phyloP scores from a whole-genome alignment of 1,140 invertebrate species.

The Caenorhabditis briggsae region DNA sequence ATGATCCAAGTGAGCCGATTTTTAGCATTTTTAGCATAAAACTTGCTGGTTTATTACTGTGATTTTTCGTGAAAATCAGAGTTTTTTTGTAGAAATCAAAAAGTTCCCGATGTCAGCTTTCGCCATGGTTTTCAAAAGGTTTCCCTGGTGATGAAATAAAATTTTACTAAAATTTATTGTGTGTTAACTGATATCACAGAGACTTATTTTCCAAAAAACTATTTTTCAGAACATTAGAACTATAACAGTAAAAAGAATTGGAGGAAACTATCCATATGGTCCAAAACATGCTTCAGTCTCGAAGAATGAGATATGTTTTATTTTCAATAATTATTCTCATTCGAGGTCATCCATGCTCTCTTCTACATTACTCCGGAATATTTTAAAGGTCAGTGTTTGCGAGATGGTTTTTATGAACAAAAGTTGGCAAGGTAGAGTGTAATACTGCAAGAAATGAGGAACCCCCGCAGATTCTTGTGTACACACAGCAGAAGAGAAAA shows the following conservation, averaged over 20 bases:
- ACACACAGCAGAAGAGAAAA: neutral
- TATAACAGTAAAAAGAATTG: slow-evolving; percentile 16
- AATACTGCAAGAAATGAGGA: slow-evolving; percentile 1
- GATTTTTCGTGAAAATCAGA: no score
- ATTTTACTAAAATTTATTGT: neutral
- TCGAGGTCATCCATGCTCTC: neutral
- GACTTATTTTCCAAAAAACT: neutral
- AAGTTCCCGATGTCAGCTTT: no score
- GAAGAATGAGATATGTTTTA: slow-evolving; percentile 1
- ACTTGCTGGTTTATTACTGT: no score
- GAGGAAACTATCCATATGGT: slow-evolving; percentile 40
- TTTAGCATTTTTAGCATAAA: no score
- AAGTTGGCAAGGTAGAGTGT: neutral
- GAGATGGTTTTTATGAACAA: slow-evolving; percentile 11
- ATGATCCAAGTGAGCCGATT: no score
- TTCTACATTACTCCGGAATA: neutral
- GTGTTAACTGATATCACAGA: neutral
- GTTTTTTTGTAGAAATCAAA: no score
- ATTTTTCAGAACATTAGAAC: neutral
- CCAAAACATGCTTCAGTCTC: slow-evolving; percentile 14
- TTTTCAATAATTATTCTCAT: neutral
- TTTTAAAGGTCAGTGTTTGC: slow-evolving; percentile 4
- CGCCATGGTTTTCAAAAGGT: no score
- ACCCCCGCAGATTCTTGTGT: neutral
- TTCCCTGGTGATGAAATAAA: no score